A percentile compares a stretch with the other conserved stretches of the same genome.
These are phyloP conservation scores for Serinus canaria DNA, from an alignment of 2,113 vertebrate genomes.

Conservation along the genomic window DNA sequence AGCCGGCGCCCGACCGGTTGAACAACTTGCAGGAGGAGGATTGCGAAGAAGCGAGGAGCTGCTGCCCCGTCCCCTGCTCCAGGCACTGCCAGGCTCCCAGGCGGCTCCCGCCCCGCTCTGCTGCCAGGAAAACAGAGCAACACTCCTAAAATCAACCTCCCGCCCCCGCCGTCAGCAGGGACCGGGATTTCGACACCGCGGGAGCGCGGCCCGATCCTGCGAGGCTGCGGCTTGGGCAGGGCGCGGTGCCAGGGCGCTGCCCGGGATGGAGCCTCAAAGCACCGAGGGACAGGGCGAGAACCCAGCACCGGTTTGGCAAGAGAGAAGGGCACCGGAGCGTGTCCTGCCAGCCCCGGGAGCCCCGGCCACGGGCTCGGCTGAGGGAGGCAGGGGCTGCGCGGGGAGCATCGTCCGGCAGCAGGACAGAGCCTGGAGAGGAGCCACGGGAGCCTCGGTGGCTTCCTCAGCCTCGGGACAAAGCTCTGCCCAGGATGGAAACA, in stretches of 20 bases:
- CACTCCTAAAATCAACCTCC: neutral
- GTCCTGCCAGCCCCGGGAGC: neutral
- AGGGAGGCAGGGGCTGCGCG: neutral
- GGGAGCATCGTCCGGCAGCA: rapidly evolving
- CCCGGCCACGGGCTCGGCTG: neutral
- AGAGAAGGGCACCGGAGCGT: neutral
- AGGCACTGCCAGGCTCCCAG: constrained; percentile 27
- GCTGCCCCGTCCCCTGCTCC: constrained; percentile 3
- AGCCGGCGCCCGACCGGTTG: constrained; percentile 27
- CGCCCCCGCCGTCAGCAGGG: neutral
- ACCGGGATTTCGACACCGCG: neutral
- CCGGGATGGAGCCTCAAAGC: neutral
- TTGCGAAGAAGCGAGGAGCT: constrained; percentile 13
- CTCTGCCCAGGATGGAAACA: neutral
- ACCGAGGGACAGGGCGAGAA: neutral
- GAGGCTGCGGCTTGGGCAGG: neutral
- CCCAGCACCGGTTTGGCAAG: neutral
- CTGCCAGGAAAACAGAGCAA: neutral
- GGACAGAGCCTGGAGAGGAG: neutral
- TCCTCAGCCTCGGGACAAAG: neutral
- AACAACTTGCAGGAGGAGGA: neutral
- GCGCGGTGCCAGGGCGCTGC: neutral
- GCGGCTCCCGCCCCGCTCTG: constrained; percentile 14
- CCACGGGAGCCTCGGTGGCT: neutral
- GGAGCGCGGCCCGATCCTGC: neutral